Evolutionary conservation across 1,140 invertebrate genomes (phyloP).

Genomic region (Goniozus legneri): DNA sequence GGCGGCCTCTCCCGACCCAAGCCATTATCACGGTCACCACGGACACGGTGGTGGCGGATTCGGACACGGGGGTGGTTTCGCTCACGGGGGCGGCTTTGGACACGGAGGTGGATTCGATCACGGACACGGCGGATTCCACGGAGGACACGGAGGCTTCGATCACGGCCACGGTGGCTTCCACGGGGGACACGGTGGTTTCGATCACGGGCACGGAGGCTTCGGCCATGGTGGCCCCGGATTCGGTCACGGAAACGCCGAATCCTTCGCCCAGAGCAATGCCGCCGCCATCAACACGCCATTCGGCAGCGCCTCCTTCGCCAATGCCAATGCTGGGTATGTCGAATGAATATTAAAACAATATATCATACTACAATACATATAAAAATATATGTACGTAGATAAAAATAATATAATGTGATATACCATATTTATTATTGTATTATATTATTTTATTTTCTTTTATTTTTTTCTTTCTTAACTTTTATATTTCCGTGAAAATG

Average conservation of each 20-base stretch:
- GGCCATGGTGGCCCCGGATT: neutral
- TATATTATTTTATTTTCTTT: no score
- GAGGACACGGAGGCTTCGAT: constrained; percentile 8
- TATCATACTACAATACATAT: neutral
- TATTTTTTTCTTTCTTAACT: no score
- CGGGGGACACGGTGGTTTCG: constrained; percentile 1
- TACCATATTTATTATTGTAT: no score
- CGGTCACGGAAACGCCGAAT: neutral
- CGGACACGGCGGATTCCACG: constrained; percentile 1
- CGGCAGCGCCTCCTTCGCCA: constrained; percentile 18
- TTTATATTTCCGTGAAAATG: neutral
- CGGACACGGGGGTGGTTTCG: constrained; percentile 1
- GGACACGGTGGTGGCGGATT: constrained; percentile 7
- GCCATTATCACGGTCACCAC: constrained; percentile 4
- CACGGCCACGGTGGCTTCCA: neutral
- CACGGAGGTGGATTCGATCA: constrained; percentile 1
- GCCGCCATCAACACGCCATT: constrained; percentile 22
- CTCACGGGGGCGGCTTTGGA: neutral
- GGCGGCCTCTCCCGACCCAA: constrained; percentile 10
- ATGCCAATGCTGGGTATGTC: constrained; percentile 10
- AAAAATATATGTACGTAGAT: neutral
- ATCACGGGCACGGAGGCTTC: neutral
- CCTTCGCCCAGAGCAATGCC: constrained; percentile 15
- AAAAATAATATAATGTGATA: no score
- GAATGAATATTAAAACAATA: constrained; percentile 18